Conservation (phyloP, 2,113 vertebrate species). For the Benthochromis sp. region DNA sequence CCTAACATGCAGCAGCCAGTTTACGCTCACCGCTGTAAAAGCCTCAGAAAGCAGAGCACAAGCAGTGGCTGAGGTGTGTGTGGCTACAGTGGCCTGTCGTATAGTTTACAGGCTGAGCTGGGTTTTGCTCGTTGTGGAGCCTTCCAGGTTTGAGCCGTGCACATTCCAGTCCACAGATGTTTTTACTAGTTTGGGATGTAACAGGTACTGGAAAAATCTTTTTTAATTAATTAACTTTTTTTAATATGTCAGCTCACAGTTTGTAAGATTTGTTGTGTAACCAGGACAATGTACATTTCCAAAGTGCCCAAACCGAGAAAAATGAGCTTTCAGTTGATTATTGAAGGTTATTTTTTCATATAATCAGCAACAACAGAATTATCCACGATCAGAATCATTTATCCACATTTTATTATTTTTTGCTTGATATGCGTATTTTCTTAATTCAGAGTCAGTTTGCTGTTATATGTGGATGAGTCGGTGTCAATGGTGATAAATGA, state of each 20-base stretch:
- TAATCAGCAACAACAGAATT: rapidly evolving
- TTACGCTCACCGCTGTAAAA: background rate
- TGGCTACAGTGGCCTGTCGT: background rate
- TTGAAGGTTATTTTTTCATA: background rate
- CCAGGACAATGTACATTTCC: rapidly evolving
- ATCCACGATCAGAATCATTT: rapidly evolving
- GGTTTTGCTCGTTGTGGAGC: rapidly evolving
- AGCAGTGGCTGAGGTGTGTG: rapidly evolving
- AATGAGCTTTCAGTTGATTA: background rate
- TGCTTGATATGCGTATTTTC: rapidly evolving
- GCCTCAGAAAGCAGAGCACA: background rate
- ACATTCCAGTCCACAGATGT: background rate
- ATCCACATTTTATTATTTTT: background rate
- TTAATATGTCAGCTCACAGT: background rate
- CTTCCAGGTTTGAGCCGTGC: background rate
- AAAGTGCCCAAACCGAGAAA: rapidly evolving
- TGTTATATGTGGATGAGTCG: background rate
- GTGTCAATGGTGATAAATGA: rapidly evolving
- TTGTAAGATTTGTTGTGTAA: background rate
- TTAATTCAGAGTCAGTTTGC: background rate
- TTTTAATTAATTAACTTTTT: background rate
- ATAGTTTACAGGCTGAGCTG: background rate
- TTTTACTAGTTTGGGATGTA: background rate
- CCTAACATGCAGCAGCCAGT: background rate
- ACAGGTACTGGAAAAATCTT: background rate